These are phyloP conservation scores for Tenthredo scrophulariae DNA, from an alignment of 2,888 invertebrate genomes.

Conservation along the genomic window DNA sequence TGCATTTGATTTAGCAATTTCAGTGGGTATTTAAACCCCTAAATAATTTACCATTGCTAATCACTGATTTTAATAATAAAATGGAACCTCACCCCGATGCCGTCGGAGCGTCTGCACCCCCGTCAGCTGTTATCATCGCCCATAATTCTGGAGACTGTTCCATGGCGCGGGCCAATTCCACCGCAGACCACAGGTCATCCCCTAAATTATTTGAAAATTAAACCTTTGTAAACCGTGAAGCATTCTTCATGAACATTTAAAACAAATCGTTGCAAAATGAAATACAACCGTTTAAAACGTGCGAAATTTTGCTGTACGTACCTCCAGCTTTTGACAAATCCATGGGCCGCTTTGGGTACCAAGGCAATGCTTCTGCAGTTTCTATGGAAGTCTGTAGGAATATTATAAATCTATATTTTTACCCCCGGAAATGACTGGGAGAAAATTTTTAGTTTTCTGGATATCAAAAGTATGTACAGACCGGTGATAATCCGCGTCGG, in stretches of 20 bases:
- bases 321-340: conserved; percentile 26
- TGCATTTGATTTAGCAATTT: not conserved
- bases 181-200: conserved; percentile 65
- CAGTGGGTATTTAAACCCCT: not conserved
- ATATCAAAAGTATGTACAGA: conserved; percentile 45
- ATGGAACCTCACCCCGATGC: conserved; percentile 2
- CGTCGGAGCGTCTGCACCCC: conserved; percentile 1
- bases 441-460: not conserved
- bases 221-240: not conserved
- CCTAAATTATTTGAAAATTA: conserved; percentile 46
- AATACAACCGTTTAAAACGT: not conserved
- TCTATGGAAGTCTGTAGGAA: conserved; percentile 20
- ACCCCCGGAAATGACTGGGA: not conserved
- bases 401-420: not conserved
- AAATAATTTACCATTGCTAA: not conserved
- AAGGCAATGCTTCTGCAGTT: conserved; percentile 30
- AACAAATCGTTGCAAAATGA: not conserved
- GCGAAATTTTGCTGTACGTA: not conserved
- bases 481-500: conserved; percentile 61
- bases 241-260: not conserved
- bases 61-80: not conserved
- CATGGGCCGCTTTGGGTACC: conserved; percentile 21
- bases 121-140: conserved; percentile 56
- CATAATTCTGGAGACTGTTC: conserved; percentile 74
- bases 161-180: conserved; percentile 72